Percentiles rank a stretch among this genome's conserved stretches.
Conservation (phyloP, 2,888 invertebrate species). For the Glyphotaelius pellucidus region DNA sequence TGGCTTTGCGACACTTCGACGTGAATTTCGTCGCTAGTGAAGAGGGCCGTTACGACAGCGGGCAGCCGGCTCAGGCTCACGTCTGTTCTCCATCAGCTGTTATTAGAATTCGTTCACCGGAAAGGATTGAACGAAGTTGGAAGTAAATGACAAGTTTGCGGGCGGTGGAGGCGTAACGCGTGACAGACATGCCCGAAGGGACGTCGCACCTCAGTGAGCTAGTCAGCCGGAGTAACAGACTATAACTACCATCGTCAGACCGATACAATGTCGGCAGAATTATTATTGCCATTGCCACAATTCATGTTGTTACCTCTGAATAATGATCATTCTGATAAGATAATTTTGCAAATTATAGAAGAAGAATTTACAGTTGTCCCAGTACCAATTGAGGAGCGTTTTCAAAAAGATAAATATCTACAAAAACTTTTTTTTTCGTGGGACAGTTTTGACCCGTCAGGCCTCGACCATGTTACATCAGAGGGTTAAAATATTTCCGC, state of each 20-base stretch:
- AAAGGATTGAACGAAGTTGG: neutral
- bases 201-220: constrained; percentile 14
- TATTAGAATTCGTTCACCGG: neutral
- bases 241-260: neutral
- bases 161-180: constrained; percentile 2
- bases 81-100: neutral
- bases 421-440: too few relatives aligned
- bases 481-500: too few relatives aligned
- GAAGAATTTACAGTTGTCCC: neutral
- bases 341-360: neutral
- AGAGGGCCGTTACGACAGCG: neutral
- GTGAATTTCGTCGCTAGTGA: neutral
- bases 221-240: neutral
- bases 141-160: neutral
- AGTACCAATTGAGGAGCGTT: too few relatives aligned
- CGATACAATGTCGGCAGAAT: neutral
- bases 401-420: too few relatives aligned
- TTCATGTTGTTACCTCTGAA: neutral
- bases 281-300: neutral
- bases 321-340: neutral
- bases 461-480: too few relatives aligned
- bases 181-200: constrained; percentile 30
- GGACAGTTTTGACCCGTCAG: too few relatives aligned
- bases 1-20: neutral
- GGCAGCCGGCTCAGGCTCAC: neutral